Conservation (phyloP, 2,113 vertebrate genomes). For the Microtus montanus region DNA sequence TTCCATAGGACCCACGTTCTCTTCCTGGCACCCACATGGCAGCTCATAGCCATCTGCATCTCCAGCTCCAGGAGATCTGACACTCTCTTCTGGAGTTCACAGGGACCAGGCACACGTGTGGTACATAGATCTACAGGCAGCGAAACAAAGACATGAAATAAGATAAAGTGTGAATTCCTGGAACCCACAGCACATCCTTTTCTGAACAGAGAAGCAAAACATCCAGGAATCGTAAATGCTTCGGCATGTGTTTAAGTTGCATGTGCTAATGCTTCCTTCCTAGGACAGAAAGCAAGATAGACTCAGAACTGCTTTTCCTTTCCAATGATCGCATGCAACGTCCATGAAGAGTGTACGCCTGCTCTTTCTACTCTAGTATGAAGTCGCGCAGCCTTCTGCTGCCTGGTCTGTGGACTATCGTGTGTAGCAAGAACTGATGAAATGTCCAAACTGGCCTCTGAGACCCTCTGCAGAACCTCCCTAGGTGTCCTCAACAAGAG, state of each 20-base stretch:
- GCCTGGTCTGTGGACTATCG: neutral
- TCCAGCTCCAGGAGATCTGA: neutral
- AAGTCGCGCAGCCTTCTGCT: neutral
- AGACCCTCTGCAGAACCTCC: neutral
- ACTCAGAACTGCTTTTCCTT: neutral
- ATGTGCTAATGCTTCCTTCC: neutral
- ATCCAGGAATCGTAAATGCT: neutral
- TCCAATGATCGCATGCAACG: neutral
- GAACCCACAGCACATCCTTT: neutral
- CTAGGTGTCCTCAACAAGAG: neutral
- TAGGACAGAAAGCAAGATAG: neutral
- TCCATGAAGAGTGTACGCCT: neutral
- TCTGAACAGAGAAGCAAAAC: neutral
- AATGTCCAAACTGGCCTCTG: neutral
- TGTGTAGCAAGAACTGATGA: neutral
- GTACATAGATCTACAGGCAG: neutral
- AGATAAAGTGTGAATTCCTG: neutral
- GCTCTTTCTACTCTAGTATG: neutral
- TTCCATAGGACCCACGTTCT: neutral
- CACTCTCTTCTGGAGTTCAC: neutral
- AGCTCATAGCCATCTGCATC: neutral
- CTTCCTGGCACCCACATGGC: neutral
- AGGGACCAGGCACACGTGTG: too few species aligned
- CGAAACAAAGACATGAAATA: neutral
- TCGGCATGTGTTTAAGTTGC: neutral